Percentiles rank a stretch among this genome's conserved stretches.
Conservation (phyloP, 2,797 vertebrate genomes). For the Microctenopoma lineatum region DNA sequence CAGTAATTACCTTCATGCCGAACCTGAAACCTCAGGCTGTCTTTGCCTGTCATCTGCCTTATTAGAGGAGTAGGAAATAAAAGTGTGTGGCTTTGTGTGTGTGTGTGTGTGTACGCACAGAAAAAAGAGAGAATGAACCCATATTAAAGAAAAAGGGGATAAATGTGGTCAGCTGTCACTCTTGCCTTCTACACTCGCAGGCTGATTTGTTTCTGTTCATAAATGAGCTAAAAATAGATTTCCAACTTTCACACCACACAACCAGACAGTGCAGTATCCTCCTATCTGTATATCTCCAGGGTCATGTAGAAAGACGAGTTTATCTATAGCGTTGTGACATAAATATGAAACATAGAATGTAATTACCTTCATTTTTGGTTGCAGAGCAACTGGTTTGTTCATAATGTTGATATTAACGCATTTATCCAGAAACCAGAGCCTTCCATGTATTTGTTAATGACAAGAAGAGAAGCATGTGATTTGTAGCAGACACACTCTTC, state of each 20-base stretch:
- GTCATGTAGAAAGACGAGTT: conserved; percentile 50
- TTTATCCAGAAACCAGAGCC: conserved; percentile 87
- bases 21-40: conserved; percentile 37
- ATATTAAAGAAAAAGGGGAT: conserved; percentile 15
- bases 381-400: conserved; percentile 90
- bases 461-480: conserved; percentile 45
- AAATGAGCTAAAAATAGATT: conserved; percentile 13
- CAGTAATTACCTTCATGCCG: conserved; percentile 32
- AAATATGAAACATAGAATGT: conserved; percentile 69
- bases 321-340: conserved; percentile 64
- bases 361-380: conserved; percentile 86
- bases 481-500: conserved; percentile 51
- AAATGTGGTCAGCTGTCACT: conserved; percentile 23
- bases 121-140: conserved; percentile 43
- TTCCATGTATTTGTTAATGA: conserved; percentile 73
- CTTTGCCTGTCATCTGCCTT: conserved; percentile 54
- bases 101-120: conserved; percentile 14
- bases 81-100: conserved; percentile 10
- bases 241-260: conserved; percentile 3
- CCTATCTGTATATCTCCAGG: conserved; percentile 44
- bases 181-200: conserved; percentile 20
- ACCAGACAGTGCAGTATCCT: conserved; percentile 24
- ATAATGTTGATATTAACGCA: conserved; percentile 84
- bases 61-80: conserved; percentile 41
- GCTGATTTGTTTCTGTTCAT: conserved; percentile 1